phyloP scores from a whole-genome alignment of 2,888 invertebrate genomes.

The Escarpia spicata region DNA sequence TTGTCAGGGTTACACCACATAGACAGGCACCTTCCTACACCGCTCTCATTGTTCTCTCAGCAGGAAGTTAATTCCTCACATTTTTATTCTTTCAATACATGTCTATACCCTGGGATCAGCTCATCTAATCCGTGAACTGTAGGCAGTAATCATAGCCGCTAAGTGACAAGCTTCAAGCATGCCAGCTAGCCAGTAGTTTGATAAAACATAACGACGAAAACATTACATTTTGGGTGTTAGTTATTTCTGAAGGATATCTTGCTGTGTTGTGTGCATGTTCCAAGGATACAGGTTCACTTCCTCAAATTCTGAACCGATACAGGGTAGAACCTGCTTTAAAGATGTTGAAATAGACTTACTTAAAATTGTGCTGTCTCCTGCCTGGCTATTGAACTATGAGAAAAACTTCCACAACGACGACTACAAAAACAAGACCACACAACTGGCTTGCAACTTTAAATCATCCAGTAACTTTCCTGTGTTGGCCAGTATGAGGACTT shows the following conservation, averaged over 20 bases:
- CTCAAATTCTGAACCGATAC: background rate
- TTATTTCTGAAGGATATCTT: background rate
- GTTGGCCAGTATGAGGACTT: background rate
- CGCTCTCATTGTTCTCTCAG: background rate
- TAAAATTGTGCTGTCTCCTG: background rate
- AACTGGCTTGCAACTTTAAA: background rate
- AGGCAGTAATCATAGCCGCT: background rate
- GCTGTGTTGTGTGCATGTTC: background rate
- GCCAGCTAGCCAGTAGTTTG: background rate
- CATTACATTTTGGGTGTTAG: background rate
- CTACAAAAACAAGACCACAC: background rate
- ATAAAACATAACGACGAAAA: background rate
- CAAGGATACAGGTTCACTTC: background rate
- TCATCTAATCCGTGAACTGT: background rate
- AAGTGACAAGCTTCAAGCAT: background rate
- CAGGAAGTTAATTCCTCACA: background rate
- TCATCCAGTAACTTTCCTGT: background rate
- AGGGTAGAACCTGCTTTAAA: background rate
- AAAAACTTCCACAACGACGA: background rate
- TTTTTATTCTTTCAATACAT: background rate
- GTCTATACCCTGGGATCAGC: background rate
- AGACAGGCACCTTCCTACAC: background rate
- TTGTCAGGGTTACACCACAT: background rate
- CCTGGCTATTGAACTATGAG: background rate
- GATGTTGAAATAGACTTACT: background rate